Percentiles rank a stretch among this genome's conserved stretches.
phyloP scores from a whole-genome alignment of 2,888 invertebrate species.

The Apodemia mormo region DNA sequence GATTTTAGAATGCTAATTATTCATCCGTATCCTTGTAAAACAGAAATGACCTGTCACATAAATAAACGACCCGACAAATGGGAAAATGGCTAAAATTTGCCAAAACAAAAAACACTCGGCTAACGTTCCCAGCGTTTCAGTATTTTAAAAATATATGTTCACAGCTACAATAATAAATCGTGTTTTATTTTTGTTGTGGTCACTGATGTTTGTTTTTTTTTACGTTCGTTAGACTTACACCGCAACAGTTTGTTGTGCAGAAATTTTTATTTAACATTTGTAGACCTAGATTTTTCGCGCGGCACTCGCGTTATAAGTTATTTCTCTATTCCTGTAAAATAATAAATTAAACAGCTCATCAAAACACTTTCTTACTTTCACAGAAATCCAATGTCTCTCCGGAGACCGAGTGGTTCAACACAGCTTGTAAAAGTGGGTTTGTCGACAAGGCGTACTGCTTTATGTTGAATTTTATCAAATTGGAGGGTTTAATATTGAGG shows the following conservation, averaged over 20 bases:
- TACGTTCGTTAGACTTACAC: not conserved
- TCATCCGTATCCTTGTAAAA: constrained; percentile 31
- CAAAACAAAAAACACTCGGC: constrained; percentile 29
- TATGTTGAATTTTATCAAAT: no score
- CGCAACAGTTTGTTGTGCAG: not conserved
- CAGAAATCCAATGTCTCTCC: no score
- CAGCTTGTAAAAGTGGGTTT: no score
- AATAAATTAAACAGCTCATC: no score
- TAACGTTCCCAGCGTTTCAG: constrained; percentile 5
- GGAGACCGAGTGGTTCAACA: no score
- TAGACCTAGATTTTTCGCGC: no score
- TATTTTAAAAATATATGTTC: not conserved
- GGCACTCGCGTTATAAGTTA: no score
- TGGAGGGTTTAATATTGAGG: no score
- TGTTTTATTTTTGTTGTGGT: constrained; percentile 7
- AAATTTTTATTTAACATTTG: not conserved
- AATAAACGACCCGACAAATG: constrained; percentile 49
- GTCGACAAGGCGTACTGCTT: no score
- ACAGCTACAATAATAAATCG: constrained; percentile 14
- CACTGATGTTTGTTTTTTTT: not conserved
- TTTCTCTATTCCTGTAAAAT: no score
- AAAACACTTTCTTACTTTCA: no score
- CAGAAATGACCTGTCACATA: constrained; percentile 56
- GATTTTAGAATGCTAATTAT: constrained; percentile 1
- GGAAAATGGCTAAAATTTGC: constrained; percentile 48